These are phyloP conservation scores for Microcebus ravelobensis DNA, from an alignment of 2,113 vertebrate species.

Conservation along the genomic window DNA sequence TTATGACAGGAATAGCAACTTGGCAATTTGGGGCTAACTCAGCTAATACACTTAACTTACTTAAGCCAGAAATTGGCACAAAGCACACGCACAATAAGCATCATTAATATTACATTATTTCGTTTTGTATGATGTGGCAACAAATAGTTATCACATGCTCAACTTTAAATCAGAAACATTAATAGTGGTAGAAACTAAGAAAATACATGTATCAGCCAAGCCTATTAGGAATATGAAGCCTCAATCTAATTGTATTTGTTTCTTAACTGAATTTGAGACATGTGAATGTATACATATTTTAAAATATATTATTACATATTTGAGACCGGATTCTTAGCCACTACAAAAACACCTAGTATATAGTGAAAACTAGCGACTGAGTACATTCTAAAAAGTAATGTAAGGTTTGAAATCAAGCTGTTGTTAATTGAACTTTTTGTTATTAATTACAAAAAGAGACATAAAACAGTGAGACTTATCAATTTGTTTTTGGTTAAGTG, in stretches of 20 bases:
- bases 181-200: neutral
- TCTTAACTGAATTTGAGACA: neutral
- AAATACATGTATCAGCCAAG: neutral
- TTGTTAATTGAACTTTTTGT: neutral
- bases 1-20: neutral
- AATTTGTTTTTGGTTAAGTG: neutral
- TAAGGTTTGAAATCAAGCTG: neutral
- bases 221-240: neutral
- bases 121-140: neutral
- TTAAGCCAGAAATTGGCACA: neutral
- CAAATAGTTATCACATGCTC: neutral
- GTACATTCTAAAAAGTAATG: neutral
- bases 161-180: neutral
- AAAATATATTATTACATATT: neutral
- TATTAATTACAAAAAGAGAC: neutral
- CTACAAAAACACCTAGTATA: rapidly evolving
- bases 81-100: neutral
- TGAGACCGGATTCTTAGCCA: neutral
- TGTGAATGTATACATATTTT: neutral
- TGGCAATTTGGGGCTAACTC: neutral
- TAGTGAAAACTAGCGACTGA: neutral
- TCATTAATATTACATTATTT: neutral
- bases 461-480: neutral
- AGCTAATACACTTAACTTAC: neutral
- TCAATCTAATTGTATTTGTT: neutral